Conservation (phyloP, 2,797 vertebrate genomes). For the Hippocampus kuda region DNA sequence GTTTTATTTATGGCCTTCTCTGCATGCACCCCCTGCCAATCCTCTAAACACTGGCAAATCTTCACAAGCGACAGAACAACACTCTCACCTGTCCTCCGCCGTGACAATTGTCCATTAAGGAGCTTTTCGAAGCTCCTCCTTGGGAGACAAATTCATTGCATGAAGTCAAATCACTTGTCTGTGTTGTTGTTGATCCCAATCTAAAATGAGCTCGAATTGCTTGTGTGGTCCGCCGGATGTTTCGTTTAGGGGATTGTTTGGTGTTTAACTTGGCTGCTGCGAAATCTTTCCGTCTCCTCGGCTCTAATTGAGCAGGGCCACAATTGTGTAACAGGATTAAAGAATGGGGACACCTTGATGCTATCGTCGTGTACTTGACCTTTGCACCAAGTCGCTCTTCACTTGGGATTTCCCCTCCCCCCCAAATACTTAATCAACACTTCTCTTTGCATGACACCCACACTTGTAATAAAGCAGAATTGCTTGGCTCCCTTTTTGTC, state of each 20-base stretch:
- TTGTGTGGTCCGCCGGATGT: constrained; percentile 16
- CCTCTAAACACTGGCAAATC: constrained; percentile 31
- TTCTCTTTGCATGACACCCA: not conserved
- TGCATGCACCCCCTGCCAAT: constrained; percentile 39
- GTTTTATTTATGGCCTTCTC: constrained; percentile 41
- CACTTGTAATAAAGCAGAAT: not conserved
- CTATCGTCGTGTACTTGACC: not conserved
- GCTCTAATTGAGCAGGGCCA: constrained; percentile 19
- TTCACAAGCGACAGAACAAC: constrained; percentile 16
- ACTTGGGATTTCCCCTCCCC: not conserved
- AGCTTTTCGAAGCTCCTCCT: not conserved
- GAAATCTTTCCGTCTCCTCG: constrained; percentile 43
- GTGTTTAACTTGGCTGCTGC: constrained; percentile 38
- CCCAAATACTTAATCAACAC: not conserved
- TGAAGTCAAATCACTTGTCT: not conserved
- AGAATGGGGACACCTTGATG: constrained; percentile 26
- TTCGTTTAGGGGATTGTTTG: constrained; percentile 27
- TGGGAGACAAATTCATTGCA: not conserved
- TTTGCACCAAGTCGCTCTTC: not conserved
- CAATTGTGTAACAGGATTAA: constrained; percentile 54
- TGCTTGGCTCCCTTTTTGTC: not conserved
- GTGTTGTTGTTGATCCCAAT: constrained; percentile 13
- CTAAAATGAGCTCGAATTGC: constrained; percentile 19
- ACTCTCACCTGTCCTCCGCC: not conserved
- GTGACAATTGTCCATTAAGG: constrained; percentile 7